phyloP scores from a whole-genome alignment of 2,888 invertebrate genomes.

The Phytoseiulus persimilis region DNA sequence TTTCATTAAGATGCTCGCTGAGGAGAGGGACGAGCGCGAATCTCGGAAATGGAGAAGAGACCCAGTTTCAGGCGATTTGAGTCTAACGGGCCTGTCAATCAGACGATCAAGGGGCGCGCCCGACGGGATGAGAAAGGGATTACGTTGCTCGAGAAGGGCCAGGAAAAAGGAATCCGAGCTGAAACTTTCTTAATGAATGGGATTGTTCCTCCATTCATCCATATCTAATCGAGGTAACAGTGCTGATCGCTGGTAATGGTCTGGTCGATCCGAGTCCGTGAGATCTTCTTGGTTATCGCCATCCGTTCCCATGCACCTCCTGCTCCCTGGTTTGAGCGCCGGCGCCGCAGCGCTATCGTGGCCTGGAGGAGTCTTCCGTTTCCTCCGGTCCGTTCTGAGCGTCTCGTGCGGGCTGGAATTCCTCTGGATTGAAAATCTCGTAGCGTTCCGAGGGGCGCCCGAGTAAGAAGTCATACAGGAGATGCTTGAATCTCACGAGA shows the following conservation, averaged over 20 bases:
- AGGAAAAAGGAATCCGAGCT: neutral
- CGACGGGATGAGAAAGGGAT: neutral
- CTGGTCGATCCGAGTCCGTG: neutral
- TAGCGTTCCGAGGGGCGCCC: too few species aligned
- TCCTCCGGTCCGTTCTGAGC: too few species aligned
- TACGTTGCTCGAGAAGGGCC: neutral
- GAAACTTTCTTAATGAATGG: neutral
- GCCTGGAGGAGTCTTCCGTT: too few species aligned
- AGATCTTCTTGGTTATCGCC: too few species aligned
- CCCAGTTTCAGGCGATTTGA: neutral
- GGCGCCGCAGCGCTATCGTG: too few species aligned
- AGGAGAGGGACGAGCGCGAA: neutral
- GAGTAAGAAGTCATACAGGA: too few species aligned
- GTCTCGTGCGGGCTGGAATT: too few species aligned
- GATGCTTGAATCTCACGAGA: too few species aligned
- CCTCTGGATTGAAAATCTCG: too few species aligned
- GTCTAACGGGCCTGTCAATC: neutral
- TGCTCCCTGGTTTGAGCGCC: too few species aligned
- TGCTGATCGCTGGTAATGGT: neutral
- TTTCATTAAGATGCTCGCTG: too few species aligned
- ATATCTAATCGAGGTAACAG: neutral
- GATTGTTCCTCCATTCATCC: constrained; percentile 5
- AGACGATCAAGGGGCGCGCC: neutral
- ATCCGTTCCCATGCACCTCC: too few species aligned
- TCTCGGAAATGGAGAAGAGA: neutral